phyloP scores from a whole-genome alignment of 1,140 invertebrate species.

The Drosophila pruinosa region DNA sequence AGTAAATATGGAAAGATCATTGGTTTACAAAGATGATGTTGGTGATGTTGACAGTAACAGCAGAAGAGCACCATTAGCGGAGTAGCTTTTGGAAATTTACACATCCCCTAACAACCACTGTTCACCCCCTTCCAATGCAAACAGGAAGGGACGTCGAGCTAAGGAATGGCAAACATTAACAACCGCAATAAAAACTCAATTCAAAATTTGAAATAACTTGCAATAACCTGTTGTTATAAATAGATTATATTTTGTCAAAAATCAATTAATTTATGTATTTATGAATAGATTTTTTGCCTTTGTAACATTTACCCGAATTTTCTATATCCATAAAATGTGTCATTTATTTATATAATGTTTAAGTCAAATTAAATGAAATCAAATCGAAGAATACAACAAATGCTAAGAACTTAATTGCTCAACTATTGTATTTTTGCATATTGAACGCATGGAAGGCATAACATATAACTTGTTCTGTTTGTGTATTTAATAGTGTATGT shows the following conservation, averaged over 20 bases:
- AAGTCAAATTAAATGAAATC: conserved; percentile 27
- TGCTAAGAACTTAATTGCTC: conserved; percentile 31
- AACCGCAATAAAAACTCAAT: conserved; percentile 19
- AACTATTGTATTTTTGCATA: conserved; percentile 27
- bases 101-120: conserved; percentile 52
- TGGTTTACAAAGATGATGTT: conserved; percentile 58
- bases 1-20: conserved; percentile 40
- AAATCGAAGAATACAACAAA: conserved; percentile 9
- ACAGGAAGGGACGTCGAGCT: conserved; percentile 81
- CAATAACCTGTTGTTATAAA: conserved; percentile 20
- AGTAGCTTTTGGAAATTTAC: conserved; percentile 3
- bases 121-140: conserved; percentile 74
- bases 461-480: conserved; percentile 17
- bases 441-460: conserved; percentile 5
- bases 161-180: conserved; percentile 51
- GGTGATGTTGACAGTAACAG: conserved; percentile 55
- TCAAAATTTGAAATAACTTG: conserved; percentile 27
- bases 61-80: conserved; percentile 2
- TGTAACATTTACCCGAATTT: conserved; percentile 67
- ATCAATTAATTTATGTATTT: conserved; percentile 63
- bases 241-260: conserved; percentile 16
- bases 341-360: conserved; percentile 75
- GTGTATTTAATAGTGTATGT: conserved; percentile 16
- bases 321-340: conserved; percentile 79
- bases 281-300: conserved; percentile 55